Conservation (phyloP, 1,140 invertebrate species). For the Drosophila mayri region DNA sequence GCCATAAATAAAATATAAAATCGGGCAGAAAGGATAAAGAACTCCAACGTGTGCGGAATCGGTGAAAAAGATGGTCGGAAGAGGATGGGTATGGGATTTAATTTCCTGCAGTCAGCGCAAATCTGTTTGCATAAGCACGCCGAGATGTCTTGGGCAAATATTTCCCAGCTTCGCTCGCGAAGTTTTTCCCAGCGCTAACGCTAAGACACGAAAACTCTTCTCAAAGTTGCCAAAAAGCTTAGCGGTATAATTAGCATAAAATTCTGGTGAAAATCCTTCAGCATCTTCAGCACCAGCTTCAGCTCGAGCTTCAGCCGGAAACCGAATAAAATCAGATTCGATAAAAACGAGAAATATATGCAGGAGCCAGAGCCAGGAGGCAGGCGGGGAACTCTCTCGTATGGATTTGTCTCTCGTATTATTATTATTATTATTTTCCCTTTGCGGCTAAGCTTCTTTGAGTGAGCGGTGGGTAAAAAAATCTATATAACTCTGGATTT, state of each 20-base stretch:
- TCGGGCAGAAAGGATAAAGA: slow-evolving; percentile 34
- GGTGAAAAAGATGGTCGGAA: too few species aligned
- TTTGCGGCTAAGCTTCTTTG: slow-evolving; percentile 33
- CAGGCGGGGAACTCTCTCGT: slow-evolving; percentile 1
- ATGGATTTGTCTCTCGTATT: slow-evolving; percentile 34
- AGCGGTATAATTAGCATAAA: slow-evolving; percentile 76
- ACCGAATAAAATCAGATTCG: slow-evolving; percentile 46
- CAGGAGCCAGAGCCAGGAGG: neutral
- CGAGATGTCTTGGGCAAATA: slow-evolving; percentile 52
- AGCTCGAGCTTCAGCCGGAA: slow-evolving; percentile 22
- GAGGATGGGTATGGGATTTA: slow-evolving; percentile 33
- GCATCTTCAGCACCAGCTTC: slow-evolving; percentile 7
- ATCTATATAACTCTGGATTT: slow-evolving; percentile 35
- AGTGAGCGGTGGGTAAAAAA: slow-evolving; percentile 6
- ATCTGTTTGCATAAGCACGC: slow-evolving; percentile 57
- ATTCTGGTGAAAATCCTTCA: slow-evolving; percentile 65
- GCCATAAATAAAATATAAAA: slow-evolving; percentile 44
- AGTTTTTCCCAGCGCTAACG: slow-evolving; percentile 48
- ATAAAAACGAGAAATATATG: slow-evolving; percentile 39
- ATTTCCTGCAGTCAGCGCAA: slow-evolving; percentile 62
- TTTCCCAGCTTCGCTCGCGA: slow-evolving; percentile 31
- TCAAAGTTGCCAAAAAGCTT: slow-evolving; percentile 70
- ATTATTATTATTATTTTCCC: slow-evolving; percentile 16
- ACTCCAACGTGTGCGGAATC: slow-evolving; percentile 21
- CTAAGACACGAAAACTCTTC: slow-evolving; percentile 66